Evolutionary conservation across 2,888 invertebrate genomes (phyloP).

Genomic region (Zaprionus obscuricornis): DNA sequence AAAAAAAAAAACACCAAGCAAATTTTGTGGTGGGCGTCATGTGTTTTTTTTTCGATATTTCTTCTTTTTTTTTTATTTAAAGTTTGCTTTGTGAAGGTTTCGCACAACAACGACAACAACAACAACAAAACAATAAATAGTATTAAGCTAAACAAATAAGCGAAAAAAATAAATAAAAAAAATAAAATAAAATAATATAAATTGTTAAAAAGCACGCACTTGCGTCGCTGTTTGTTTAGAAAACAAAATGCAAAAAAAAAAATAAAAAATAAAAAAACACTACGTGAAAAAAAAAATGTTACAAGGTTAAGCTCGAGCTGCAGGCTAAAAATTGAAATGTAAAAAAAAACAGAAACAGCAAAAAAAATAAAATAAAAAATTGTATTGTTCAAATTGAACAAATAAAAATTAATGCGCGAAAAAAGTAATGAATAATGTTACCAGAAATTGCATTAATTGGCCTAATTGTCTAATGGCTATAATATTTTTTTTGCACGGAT

Average conservation of each 20-base stretch:
- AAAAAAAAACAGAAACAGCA: no score
- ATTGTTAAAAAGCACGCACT: constrained; percentile 55
- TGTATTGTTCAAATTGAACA: constrained; percentile 57
- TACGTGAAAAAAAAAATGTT: constrained; percentile 22
- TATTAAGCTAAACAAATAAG: constrained; percentile 52
- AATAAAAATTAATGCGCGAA: constrained; percentile 43
- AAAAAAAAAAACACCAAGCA: constrained; percentile 22
- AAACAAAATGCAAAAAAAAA: constrained; percentile 30
- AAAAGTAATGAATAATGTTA: constrained; percentile 1
- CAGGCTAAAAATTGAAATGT: no score
- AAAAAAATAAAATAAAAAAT: no score
- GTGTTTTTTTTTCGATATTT: constrained; percentile 23
- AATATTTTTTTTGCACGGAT: no score
- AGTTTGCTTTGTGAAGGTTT: constrained; percentile 56
- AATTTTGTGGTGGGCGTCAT: constrained; percentile 64
- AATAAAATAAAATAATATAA: constrained; percentile 37
- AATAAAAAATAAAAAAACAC: constrained; percentile 23
- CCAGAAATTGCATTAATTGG: constrained; percentile 23
- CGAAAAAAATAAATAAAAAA: constrained; percentile 38
- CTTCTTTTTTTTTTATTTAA: constrained; percentile 14
- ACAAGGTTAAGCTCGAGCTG: constrained; percentile 50
- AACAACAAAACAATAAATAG: constrained; percentile 26
- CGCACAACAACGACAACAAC: constrained; percentile 14
- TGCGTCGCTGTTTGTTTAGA: constrained; percentile 55
- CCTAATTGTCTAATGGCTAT: no score